phyloP scores from a whole-genome alignment of 2,888 invertebrate species.

The Osmoderma eremita region DNA sequence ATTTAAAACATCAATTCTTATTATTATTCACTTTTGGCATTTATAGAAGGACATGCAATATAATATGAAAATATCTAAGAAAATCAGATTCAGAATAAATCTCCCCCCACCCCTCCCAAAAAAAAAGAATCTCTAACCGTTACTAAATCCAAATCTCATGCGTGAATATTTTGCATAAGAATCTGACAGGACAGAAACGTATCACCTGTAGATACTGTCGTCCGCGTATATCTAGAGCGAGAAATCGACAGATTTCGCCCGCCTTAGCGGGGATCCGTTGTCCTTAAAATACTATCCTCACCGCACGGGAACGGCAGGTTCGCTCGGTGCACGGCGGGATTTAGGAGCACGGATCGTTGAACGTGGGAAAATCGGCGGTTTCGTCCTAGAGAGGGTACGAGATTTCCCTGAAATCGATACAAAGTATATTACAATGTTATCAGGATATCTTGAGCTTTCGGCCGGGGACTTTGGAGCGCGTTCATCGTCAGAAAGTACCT shows the following conservation, averaged over 20 bases:
- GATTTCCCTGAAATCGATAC: conserved; percentile 27
- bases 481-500: conserved; percentile 16
- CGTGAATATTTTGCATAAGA: conserved; percentile 33
- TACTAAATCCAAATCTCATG: too few species aligned
- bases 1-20: too few species aligned
- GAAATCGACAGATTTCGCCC: conserved; percentile 32
- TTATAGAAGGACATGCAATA: too few species aligned
- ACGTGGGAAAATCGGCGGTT: conserved; percentile 30
- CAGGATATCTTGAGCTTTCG: conserved; percentile 12
- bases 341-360: conserved; percentile 30
- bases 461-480: conserved; percentile 3
- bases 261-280: conserved; percentile 21
- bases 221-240: conserved; percentile 23
- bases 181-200: conserved; percentile 25
- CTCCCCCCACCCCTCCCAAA: too few species aligned
- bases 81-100: too few species aligned
- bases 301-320: conserved; percentile 10
- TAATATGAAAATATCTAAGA: too few species aligned
- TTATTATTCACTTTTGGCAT: too few species aligned
- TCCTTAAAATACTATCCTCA: conserved; percentile 35
- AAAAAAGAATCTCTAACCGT: too few species aligned
- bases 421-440: conserved; percentile 22
- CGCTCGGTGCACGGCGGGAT: conserved; percentile 13
- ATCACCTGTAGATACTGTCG: conserved; percentile 32
- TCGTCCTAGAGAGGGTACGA: conserved; percentile 4